A percentile compares a stretch with the other conserved stretches of the same genome.
These are phyloP conservation scores for Erithacus rubecula DNA, from an alignment of 2,797 vertebrate genomes.

Conservation along the genomic window DNA sequence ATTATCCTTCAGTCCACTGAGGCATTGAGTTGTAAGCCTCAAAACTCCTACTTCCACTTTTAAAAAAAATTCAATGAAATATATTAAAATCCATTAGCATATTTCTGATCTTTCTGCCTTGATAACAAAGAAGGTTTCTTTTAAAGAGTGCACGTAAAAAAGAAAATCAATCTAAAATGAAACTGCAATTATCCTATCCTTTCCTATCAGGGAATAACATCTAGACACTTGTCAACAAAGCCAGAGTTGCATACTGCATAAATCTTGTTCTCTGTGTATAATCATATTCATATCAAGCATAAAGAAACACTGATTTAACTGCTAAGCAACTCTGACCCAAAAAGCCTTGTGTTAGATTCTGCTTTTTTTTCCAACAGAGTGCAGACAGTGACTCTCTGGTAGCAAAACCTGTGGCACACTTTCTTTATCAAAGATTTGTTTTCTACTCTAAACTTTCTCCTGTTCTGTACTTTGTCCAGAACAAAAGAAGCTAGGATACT, in stretches of 20 bases:
- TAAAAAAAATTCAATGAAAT: background rate
- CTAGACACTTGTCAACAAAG: background rate
- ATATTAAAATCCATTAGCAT: background rate
- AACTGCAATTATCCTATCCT: background rate
- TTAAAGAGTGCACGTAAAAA: background rate
- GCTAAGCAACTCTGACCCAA: background rate
- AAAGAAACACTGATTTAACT: background rate
- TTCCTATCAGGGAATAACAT: background rate
- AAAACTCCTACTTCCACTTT: background rate
- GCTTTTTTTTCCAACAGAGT: background rate
- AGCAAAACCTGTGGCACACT: background rate
- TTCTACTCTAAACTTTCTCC: background rate
- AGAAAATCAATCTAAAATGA: background rate
- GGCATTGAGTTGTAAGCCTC: background rate
- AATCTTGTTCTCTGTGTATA: background rate
- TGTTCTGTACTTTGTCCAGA: background rate
- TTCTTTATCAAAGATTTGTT: background rate
- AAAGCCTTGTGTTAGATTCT: background rate
- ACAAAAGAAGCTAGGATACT: background rate
- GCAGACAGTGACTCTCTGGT: background rate
- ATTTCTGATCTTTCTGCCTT: background rate
- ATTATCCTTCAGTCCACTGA: background rate
- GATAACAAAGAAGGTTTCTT: background rate
- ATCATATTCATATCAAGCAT: background rate
- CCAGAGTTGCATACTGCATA: background rate